A percentile compares a stretch with the other conserved stretches of the same genome.
These are phyloP conservation scores for Dysmachus trigonus DNA, from an alignment of 2,888 invertebrate species.

Conservation along the genomic window DNA sequence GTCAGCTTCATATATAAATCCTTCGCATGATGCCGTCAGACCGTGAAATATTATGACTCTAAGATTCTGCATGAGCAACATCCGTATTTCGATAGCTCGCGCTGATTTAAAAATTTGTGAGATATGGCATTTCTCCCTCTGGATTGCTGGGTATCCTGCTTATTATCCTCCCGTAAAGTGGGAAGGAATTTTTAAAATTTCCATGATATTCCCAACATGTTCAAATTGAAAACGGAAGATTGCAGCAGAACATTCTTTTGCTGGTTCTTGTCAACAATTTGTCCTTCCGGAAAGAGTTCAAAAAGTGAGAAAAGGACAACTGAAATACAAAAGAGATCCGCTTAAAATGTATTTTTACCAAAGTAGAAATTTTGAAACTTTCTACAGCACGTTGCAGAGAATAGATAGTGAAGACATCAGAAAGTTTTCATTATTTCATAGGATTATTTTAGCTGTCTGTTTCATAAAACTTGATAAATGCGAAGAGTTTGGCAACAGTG, in stretches of 20 bases:
- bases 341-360: not conserved
- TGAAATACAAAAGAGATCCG: not conserved
- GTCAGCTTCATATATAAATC: not conserved
- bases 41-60: not conserved
- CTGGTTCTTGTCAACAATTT: not conserved
- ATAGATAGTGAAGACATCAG: not conserved
- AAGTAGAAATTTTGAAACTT: not conserved
- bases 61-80: not conserved
- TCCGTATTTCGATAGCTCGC: not conserved
- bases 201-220: not conserved
- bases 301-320: not conserved
- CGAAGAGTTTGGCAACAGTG: not conserved
- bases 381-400: not conserved
- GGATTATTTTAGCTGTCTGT: not conserved
- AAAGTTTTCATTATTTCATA: not conserved
- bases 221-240: too few species aligned
- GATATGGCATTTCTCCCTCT: not conserved
- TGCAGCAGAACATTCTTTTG: not conserved
- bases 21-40: not conserved
- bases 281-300: not conserved
- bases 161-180: not conserved
- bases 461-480: not conserved
- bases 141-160: not conserved
- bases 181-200: not conserved
- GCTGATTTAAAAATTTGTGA: not conserved